Evolutionary conservation across 2,113 vertebrate species (phyloP).

Genomic region (Microcebus ravelobensis): DNA sequence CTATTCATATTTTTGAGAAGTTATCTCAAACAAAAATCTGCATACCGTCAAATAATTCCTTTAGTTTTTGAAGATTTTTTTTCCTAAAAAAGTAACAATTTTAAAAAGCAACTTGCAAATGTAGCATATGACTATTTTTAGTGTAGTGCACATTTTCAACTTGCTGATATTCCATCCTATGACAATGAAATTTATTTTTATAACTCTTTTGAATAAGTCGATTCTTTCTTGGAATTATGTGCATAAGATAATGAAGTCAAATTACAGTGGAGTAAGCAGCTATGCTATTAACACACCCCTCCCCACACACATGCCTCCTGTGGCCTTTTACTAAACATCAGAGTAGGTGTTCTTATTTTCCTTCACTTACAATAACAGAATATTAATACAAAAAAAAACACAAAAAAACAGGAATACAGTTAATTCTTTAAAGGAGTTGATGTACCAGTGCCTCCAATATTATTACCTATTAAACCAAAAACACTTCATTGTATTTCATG

Average conservation of each 20-base stretch:
- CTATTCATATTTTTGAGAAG: neutral
- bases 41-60: neutral
- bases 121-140: conserved; percentile 57
- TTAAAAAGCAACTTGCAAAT: conserved; percentile 63
- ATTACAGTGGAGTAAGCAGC: conserved; percentile 87
- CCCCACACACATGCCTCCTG: neutral
- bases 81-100: neutral
- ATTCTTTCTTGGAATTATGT: conserved; percentile 87
- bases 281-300: conserved; percentile 73
- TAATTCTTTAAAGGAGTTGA: neutral
- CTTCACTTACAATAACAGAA: conserved; percentile 58
- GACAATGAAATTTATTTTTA: conserved; percentile 76
- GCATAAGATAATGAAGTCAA: conserved; percentile 86
- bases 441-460: neutral
- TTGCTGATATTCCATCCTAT: conserved; percentile 54
- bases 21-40: neutral
- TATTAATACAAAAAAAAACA: conserved; percentile 52
- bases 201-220: conserved; percentile 84
- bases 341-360: conserved; percentile 73
- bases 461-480: neutral
- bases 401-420: conserved; percentile 16
- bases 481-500: neutral
- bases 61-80: neutral
- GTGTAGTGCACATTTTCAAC: conserved; percentile 56
- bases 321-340: conserved; percentile 62